Conservation (phyloP, 2,113 vertebrate species). For the Leptosomus discolor region DNA sequence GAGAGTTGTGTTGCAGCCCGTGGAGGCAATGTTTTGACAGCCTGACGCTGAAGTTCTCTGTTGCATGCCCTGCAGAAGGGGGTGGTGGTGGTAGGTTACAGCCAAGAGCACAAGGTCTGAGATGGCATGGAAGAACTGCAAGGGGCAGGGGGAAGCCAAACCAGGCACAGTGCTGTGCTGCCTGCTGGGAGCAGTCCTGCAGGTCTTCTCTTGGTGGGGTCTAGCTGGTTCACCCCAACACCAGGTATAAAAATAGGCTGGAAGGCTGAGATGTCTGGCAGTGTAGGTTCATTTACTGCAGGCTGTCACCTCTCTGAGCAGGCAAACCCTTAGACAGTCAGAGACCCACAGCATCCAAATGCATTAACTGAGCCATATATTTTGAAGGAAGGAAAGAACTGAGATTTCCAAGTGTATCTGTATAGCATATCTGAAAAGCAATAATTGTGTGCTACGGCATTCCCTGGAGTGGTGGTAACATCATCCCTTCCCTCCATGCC, state of each 20-base stretch:
- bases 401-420: neutral
- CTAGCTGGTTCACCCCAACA: neutral
- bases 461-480: slow-evolving; percentile 40
- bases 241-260: neutral
- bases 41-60: neutral
- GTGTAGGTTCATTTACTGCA: neutral
- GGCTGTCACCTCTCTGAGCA: neutral
- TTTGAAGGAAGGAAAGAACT: neutral
- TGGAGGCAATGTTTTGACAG: neutral
- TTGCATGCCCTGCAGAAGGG: neutral
- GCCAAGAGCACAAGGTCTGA: neutral
- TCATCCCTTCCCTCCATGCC: slow-evolving; percentile 19
- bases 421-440: neutral
- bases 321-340: neutral
- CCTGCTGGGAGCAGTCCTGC: neutral
- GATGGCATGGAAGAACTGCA: neutral
- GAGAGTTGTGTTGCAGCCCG: neutral
- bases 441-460: neutral
- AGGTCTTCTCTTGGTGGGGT: neutral
- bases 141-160: neutral
- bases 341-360: neutral
- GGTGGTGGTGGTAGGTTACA: neutral
- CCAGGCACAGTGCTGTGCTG: neutral
- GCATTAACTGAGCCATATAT: neutral
- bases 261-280: neutral